phyloP scores from a whole-genome alignment of 2,113 vertebrate species.

The Lasiurus borealis region DNA sequence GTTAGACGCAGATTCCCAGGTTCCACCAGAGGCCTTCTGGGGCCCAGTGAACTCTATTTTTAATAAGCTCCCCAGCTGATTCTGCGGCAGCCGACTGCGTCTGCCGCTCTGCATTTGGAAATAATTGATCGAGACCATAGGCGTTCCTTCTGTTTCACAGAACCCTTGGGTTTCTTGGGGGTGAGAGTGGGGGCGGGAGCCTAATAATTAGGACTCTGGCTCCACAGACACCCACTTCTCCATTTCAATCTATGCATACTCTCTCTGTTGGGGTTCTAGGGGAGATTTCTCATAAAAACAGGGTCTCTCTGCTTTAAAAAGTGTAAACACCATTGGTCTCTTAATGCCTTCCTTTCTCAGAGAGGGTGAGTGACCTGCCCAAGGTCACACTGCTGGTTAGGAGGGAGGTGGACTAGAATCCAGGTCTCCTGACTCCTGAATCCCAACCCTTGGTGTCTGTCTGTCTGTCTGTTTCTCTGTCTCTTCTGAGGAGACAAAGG shows the following conservation, averaged over 20 bases:
- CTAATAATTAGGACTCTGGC: neutral
- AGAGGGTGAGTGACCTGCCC: neutral
- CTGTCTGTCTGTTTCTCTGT: neutral
- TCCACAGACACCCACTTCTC: neutral
- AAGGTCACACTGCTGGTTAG: neutral
- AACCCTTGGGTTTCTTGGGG: neutral
- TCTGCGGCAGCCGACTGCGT: neutral
- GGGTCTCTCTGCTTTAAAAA: neutral
- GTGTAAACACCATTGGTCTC: neutral
- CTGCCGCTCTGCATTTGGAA: neutral
- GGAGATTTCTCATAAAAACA: slow-evolving; percentile 31
- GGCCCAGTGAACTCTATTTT: neutral
- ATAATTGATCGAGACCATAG: neutral
- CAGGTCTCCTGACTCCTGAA: neutral
- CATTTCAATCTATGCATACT: neutral
- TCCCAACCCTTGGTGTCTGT: neutral
- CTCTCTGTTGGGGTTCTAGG: neutral
- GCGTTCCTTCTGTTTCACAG: slow-evolving; percentile 8
- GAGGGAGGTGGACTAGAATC: neutral
- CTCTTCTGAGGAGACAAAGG: neutral
- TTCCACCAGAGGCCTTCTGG: neutral
- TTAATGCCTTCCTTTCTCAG: neutral
- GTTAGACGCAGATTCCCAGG: neutral
- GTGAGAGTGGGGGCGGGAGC: neutral
- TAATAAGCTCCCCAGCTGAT: slow-evolving; percentile 67